These are phyloP conservation scores for Turdus rufiventris DNA, from an alignment of 2,113 vertebrate genomes.

Conservation along the genomic window DNA sequence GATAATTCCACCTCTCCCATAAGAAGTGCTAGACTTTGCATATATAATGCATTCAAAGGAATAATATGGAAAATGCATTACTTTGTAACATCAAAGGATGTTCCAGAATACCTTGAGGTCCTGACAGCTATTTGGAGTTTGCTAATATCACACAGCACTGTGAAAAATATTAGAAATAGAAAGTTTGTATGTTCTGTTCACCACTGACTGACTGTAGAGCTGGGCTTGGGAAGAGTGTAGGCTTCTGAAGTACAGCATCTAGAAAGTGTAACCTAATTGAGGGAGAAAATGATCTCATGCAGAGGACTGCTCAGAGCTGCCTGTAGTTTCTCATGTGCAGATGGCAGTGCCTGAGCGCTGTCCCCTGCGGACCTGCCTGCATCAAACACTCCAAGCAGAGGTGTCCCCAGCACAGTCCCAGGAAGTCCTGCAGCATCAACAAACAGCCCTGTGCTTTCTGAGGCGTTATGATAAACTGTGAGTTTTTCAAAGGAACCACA, in stretches of 20 bases:
- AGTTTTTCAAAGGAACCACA: constrained; percentile 29
- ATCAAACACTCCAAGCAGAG: neutral
- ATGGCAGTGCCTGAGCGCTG: neutral
- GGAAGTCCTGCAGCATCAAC: neutral
- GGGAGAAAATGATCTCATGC: constrained; percentile 12
- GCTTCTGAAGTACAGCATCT: neutral
- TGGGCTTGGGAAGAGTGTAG: neutral
- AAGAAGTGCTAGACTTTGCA: constrained; percentile 60
- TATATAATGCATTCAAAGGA: constrained; percentile 63
- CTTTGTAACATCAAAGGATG: constrained; percentile 61
- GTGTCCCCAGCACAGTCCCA: neutral
- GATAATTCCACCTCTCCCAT: constrained; percentile 42
- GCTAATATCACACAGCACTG: constrained; percentile 33
- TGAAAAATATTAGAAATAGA: constrained; percentile 40
- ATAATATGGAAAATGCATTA: constrained; percentile 49
- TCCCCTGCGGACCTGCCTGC: neutral
- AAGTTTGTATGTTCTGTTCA: neutral
- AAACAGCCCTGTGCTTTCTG: constrained; percentile 17
- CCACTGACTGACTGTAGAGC: neutral
- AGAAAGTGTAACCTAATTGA: neutral
- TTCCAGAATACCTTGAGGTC: constrained; percentile 57
- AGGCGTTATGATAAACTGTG: constrained; percentile 9
- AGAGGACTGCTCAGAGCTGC: constrained; percentile 3
- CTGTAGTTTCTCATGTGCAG: constrained; percentile 2
- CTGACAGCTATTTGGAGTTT: constrained; percentile 40